Evolutionary conservation across 2,888 invertebrate genomes (phyloP).

Genomic region (Epiblema foenella): DNA sequence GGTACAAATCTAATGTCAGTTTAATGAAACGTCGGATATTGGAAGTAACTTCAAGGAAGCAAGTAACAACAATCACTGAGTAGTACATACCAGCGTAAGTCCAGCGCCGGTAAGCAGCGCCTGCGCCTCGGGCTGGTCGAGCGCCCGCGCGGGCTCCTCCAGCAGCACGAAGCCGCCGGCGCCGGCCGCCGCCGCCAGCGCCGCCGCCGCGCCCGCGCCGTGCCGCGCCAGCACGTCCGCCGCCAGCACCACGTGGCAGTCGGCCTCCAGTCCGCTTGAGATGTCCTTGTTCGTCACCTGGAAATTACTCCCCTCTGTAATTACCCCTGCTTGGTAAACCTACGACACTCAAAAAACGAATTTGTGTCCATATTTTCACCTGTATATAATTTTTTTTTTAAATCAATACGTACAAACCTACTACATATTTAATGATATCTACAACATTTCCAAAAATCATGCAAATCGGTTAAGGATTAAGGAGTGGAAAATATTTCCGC

Average conservation of each 20-base stretch:
- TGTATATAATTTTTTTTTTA: no score
- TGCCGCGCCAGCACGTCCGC: constrained; percentile 87
- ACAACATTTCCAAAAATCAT: no score
- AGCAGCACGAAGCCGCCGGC: constrained; percentile 89
- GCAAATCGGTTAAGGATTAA: no score
- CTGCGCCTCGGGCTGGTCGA: constrained; percentile 71
- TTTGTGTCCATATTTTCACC: no score
- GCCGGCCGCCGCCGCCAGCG: constrained; percentile 86
- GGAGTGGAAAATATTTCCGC: no score
- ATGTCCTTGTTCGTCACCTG: constrained; percentile 84
- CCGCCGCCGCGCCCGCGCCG: constrained; percentile 79
- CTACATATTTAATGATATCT: no score
- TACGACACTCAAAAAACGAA: no score
- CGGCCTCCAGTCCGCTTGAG: constrained; percentile 85
- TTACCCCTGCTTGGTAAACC: no score
- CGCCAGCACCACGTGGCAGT: constrained; percentile 88
- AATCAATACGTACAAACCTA: no score
- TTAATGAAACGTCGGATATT: no score
- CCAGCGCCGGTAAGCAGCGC: constrained; percentile 63
- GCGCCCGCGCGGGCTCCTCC: constrained; percentile 86
- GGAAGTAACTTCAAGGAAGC: no score
- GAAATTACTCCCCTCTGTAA: neutral
- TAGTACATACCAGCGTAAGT: constrained; percentile 60
- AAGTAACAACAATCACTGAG: neutral
- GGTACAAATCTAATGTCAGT: no score